Conservation (phyloP, 1,140 invertebrate species). For the Eumaeus atala region DNA sequence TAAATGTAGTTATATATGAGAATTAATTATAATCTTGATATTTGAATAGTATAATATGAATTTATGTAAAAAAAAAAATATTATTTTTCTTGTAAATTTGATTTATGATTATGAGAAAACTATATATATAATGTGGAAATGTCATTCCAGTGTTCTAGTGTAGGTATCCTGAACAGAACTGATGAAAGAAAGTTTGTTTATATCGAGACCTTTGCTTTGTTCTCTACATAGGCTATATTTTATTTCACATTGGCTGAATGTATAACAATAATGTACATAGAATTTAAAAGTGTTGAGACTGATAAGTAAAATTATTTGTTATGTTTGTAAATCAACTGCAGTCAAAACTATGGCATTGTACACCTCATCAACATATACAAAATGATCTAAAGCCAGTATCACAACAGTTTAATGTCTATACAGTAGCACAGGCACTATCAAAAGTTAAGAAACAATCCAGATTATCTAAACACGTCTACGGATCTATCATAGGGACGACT, state of each 20-base stretch:
- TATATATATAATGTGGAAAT: not conserved
- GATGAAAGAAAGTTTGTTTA: slow-evolving; percentile 11
- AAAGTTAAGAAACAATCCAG: too few species aligned
- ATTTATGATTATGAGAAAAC: slow-evolving; percentile 2
- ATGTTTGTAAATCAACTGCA: slow-evolving; percentile 60
- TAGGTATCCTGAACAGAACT: slow-evolving; percentile 1
- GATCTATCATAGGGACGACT: too few species aligned
- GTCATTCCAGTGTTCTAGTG: slow-evolving; percentile 6
- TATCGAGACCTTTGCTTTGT: slow-evolving; percentile 20
- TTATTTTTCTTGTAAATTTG: slow-evolving; percentile 3
- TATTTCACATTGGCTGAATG: slow-evolving; percentile 51
- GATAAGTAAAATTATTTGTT: slow-evolving; percentile 71
- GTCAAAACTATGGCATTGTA: slow-evolving; percentile 47
- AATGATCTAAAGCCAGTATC: too few species aligned
- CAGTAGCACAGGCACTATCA: too few species aligned
- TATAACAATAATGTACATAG: slow-evolving; percentile 64
- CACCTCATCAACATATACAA: too few species aligned
- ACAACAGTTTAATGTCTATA: too few species aligned
- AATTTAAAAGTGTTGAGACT: slow-evolving; percentile 67
- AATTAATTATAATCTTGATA: slow-evolving; percentile 1
- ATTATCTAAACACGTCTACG: too few species aligned
- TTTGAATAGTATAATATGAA: not conserved
- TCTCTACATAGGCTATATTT: slow-evolving; percentile 34
- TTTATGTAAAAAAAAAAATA: not conserved
- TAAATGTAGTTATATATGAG: not conserved